Base-by-base conservation (phyloP, 2,797 vertebrate species). In the Pseudochromis fuscus region DNA sequence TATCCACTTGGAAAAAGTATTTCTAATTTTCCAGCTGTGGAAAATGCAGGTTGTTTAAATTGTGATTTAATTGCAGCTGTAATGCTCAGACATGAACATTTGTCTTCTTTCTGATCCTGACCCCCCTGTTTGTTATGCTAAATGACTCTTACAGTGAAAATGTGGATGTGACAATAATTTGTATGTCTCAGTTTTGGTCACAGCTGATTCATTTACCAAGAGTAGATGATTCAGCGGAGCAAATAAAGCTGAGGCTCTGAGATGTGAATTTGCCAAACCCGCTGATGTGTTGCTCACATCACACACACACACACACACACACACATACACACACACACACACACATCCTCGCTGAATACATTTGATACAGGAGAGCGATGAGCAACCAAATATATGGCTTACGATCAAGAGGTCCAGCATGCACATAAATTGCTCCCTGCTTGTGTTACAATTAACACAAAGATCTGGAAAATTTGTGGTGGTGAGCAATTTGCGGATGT, bases 241-340 rank as follows among this genome's bases (percentile, higher is more conserved):
- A 75, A 77, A 81, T 67, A 57, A 72, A 51, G 38, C 49, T 23
- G 25, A 67, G 21, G 65, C 50, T 58, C 9, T 60, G 65, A 75
- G 78, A 79, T 83, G 70, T 66, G 46, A 60, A 67, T 80, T 76
- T 2, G 18, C 77, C 30, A 56, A 49, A 19, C 21, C 46, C 33
- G 49, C 25, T 45, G 44, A 67, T 66, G 45, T 40, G 15, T 74
- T 70, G 64, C 76, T 83, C 85, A 83, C 24, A 72, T 19, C 12
- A 51, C 18, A 58, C 38, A 84, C 81, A 88, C 61, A 65, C 24
- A 37, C 33, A 63, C 38, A 79, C 61, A 65, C 24, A 37, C 33
- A 63, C 38, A 79, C 18, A 58, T 35, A 84, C 81, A 88, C n/a
- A n/a, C n/a, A n/a, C n/a, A n/a, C 73, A 60, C 61, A 65, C 24